Conservation (phyloP, 2,888 invertebrate genomes). For the Lepas anatifera region DNA sequence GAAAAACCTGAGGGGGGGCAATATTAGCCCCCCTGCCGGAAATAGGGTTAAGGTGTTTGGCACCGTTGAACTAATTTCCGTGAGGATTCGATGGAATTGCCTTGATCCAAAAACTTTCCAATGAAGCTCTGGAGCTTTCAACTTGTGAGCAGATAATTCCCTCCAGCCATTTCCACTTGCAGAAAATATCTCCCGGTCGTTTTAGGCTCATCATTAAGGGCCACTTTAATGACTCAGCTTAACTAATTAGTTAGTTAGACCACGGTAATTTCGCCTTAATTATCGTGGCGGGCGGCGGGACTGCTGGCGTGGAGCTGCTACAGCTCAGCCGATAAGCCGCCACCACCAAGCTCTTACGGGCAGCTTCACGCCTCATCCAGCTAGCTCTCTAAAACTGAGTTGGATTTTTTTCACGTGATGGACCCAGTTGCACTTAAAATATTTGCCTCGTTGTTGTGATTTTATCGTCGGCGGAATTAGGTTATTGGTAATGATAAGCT, state of each 20-base stretch:
- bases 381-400: too few species aligned
- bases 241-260: conserved; percentile 11
- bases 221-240: conserved; percentile 10
- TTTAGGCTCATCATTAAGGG: conserved; percentile 8
- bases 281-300: background rate
- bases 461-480: too few species aligned
- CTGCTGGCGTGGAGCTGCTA: too few species aligned
- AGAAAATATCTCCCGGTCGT: background rate
- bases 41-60: too few species aligned
- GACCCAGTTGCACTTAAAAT: too few species aligned
- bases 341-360: background rate
- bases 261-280: conserved; percentile 8
- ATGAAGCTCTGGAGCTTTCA: background rate
- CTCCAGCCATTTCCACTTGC: background rate
- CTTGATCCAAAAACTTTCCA: background rate
- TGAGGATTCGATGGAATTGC: background rate
- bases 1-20: too few species aligned
- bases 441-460: too few species aligned
- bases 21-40: too few species aligned
- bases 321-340: too few species aligned
- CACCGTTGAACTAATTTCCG: background rate
- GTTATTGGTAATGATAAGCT: too few species aligned
- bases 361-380: too few species aligned
- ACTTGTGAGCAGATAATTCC: background rate
- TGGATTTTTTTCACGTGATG: too few species aligned